Evolutionary conservation across 2,113 vertebrate genomes (phyloP).

Genomic region (Carollia perspicillata): DNA sequence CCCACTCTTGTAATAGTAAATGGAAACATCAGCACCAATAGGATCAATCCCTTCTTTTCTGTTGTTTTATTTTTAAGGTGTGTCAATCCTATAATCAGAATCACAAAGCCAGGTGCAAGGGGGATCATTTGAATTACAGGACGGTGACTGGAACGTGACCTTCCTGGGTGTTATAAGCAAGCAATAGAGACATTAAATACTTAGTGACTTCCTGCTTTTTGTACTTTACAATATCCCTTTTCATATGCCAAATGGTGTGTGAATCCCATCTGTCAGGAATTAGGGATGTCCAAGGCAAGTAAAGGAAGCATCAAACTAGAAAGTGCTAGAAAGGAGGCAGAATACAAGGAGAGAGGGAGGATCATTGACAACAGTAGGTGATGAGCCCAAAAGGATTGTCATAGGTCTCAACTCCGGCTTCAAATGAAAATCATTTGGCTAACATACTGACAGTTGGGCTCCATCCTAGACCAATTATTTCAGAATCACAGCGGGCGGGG

Average conservation of each 20-base stretch:
- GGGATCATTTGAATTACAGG: slow-evolving; percentile 15
- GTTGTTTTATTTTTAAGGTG: slow-evolving; percentile 58
- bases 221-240: slow-evolving; percentile 6
- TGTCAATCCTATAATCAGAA: slow-evolving; percentile 47
- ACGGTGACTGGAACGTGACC: not conserved
- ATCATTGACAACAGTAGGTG: not conserved
- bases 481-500: not conserved
- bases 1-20: not conserved
- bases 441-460: not conserved
- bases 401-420: not conserved
- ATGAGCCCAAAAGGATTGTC: not conserved
- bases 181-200: not conserved
- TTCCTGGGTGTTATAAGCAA: slow-evolving; percentile 38
- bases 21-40: not conserved
- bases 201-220: slow-evolving; percentile 49
- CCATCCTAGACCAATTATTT: not conserved
- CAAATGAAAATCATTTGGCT: not conserved
- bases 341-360: not conserved
- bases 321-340: not conserved
- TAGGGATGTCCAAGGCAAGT: not conserved
- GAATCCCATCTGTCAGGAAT: slow-evolving; percentile 66
- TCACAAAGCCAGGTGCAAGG: slow-evolving; percentile 39
- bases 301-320: not conserved
- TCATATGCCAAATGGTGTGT: not conserved
- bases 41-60: not conserved